Conservation (phyloP, 2,888 invertebrate species). For the Scaptomyza tumidula region DNA sequence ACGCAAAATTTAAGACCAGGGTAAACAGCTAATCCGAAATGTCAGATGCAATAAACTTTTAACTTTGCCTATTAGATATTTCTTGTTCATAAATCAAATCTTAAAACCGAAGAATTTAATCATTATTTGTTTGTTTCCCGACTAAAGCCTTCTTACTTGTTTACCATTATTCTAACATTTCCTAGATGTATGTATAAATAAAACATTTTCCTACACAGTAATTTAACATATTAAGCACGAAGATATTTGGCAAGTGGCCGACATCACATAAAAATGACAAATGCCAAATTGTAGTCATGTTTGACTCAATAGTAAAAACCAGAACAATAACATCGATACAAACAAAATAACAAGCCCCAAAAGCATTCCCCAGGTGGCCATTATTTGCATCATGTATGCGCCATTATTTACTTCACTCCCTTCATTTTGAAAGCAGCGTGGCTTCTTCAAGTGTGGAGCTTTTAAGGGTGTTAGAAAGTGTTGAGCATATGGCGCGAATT, state of each 20-base stretch:
- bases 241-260: constrained; percentile 14
- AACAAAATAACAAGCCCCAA: constrained; percentile 8
- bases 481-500: constrained; percentile 63
- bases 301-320: constrained; percentile 3
- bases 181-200: too few species aligned
- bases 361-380: constrained; percentile 41
- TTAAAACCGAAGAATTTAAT: too few species aligned
- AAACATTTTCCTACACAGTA: not conserved
- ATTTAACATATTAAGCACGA: constrained; percentile 16
- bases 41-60: not conserved
- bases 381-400: constrained; percentile 34
- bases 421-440: constrained; percentile 3
- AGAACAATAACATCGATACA: constrained; percentile 4
- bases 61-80: not conserved
- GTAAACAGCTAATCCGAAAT: not conserved
- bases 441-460: constrained; percentile 1
- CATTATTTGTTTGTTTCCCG: too few species aligned
- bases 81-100: too few species aligned
- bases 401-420: constrained; percentile 31
- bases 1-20: constrained; percentile 21
- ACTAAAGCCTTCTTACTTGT: too few species aligned
- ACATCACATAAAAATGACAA: constrained; percentile 29
- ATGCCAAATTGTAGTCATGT: constrained; percentile 39
- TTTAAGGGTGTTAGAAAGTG: not conserved
- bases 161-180: too few species aligned